Evolutionary conservation across 2,888 invertebrate species (phyloP).

Genomic region (Tupiocoris notatus): DNA sequence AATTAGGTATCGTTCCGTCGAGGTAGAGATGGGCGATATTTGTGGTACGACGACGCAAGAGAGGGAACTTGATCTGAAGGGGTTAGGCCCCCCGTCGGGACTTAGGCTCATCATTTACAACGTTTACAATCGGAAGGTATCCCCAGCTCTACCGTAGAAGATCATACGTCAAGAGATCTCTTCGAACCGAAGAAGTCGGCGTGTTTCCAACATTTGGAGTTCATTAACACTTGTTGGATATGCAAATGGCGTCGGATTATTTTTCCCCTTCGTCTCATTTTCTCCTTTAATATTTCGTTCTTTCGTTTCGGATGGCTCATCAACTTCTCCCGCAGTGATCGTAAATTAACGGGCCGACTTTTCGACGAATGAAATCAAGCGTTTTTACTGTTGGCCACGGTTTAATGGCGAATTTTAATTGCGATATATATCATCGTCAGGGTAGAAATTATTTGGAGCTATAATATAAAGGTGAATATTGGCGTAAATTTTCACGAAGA

Average conservation of each 20-base stretch:
- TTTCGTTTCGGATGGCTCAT: slow-evolving; percentile 11
- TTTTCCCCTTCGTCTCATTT: neutral
- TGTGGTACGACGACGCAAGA: neutral
- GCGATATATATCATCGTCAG: too few species aligned
- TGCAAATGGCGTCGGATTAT: slow-evolving; percentile 10
- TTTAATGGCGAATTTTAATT: neutral
- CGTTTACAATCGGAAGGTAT: slow-evolving; percentile 23
- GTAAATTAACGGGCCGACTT: slow-evolving; percentile 9
- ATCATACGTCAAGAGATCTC: slow-evolving; percentile 24
- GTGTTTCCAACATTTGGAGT: slow-evolving; percentile 28
- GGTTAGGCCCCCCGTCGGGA: slow-evolving; percentile 3
- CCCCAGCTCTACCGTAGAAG: neutral
- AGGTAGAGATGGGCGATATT: neutral
- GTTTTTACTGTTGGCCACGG: neutral
- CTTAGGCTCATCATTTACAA: slow-evolving; percentile 17
- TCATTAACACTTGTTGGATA: slow-evolving; percentile 34
- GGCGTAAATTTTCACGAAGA: too few species aligned
- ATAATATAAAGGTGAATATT: too few species aligned
- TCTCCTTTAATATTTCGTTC: neutral
- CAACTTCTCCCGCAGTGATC: slow-evolving; percentile 23
- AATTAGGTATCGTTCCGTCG: slow-evolving; percentile 31
- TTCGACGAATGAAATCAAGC: neutral
- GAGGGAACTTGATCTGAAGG: neutral
- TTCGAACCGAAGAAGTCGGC: neutral
- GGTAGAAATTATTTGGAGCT: too few species aligned